Base-by-base conservation (phyloP, 2,113 vertebrate genomes). In the Lamprologus sp. region DNA sequence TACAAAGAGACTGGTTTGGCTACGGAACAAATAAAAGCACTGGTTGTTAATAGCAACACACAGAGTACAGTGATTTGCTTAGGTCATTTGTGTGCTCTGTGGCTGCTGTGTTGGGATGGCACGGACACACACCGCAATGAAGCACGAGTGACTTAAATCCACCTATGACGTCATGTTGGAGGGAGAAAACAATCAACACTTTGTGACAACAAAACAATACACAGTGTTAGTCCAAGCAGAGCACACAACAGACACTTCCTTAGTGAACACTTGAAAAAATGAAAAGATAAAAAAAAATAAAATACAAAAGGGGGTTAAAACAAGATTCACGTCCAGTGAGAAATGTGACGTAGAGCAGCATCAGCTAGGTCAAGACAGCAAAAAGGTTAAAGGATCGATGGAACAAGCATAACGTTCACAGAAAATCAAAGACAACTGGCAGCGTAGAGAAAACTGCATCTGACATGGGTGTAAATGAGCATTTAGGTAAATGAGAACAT, bases 161-260 rank as follows among this genome's bases (percentile, higher is more conserved):
- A 88, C 86, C 75, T 81, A 63, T 87, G 89, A 90, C 82, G 81
- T 92, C 93, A 94, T 94, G 91, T 92, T 83, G 87, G 51, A 89
- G 87, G 70, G 42, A 88, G 87, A 91, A 92, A 93, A 95, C 93
- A 95, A 90, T 89, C 83, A 90, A 94, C 90, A 92, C 81, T 92
- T 92, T 94, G 91, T 94, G 87, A 90, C 90, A 93, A 86, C 88
- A 82, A 93, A 94, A 95, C 87, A 95, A 95, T 86, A 77, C 91
- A 92, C 82, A 81, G 60, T 91, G 90, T 95, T 95, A 95, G 88
- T 49, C 81, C 49, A 84, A 82, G 87, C 82, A 70, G 6, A 15
- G 42, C 75, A 90, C 81, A 91, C 55, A 83, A 84, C 60, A 84
- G 90, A 84, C 42, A 63, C 90, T 86, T 93, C 73, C 91, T 79